Conservation (phyloP, 2,113 vertebrate species). For the Salvelinus fontinalis region DNA sequence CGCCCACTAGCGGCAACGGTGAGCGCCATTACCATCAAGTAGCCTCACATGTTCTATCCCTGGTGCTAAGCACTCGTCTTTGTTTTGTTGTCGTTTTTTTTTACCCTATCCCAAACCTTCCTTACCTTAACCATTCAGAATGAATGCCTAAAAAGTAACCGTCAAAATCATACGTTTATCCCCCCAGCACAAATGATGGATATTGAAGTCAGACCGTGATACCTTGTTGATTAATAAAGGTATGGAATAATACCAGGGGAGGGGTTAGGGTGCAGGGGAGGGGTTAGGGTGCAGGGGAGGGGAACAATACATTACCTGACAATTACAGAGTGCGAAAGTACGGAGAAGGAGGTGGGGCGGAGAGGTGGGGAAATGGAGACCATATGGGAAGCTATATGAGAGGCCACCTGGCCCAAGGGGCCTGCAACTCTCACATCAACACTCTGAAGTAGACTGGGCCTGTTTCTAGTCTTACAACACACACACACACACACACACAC, state of each 20-base stretch:
- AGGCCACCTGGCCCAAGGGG: slow-evolving; percentile 70
- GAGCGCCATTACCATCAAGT: too few relatives aligned
- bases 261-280: too few relatives aligned
- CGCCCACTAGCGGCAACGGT: too few relatives aligned
- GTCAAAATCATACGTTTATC: too few relatives aligned
- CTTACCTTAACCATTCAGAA: too few relatives aligned
- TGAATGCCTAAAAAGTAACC: too few relatives aligned
- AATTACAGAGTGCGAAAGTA: slow-evolving; percentile 28
- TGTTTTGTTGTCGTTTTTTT: too few relatives aligned
- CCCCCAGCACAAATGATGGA: too few relatives aligned
- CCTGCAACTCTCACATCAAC: slow-evolving; percentile 65
- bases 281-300: too few relatives aligned
- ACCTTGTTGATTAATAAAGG: slow-evolving; percentile 61
- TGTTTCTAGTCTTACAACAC: slow-evolving; percentile 68
- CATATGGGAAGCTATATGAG: slow-evolving; percentile 64
- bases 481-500: not conserved
- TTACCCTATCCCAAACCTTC: too few relatives aligned
- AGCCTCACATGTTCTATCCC: not conserved
- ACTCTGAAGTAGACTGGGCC: slow-evolving; percentile 51
- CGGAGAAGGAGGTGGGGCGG: slow-evolving; percentile 22
- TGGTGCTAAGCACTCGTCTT: too few relatives aligned
- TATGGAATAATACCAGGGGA: slow-evolving; percentile 46
- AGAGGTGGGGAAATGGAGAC: slow-evolving; percentile 28
- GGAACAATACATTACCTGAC: slow-evolving; percentile 74
- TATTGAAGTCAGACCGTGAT: too few relatives aligned